Evolutionary conservation across 2,113 vertebrate species (phyloP).

Genomic region (Sardina pilchardus): DNA sequence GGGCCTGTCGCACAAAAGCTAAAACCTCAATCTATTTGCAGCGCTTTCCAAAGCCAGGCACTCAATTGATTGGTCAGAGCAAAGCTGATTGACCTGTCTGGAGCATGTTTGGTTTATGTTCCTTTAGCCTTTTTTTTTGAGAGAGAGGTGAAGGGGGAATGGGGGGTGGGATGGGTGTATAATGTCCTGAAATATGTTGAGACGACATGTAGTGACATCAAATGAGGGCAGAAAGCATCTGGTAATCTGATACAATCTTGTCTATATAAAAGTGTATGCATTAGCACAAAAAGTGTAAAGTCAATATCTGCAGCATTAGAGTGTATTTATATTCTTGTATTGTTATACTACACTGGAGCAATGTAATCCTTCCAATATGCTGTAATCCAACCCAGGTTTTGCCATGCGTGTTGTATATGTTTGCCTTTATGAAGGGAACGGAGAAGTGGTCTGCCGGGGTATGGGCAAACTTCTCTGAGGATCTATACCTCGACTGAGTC

Average conservation of each 20-base stretch:
- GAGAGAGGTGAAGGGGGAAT: no score
- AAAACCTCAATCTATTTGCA: constrained; percentile 64
- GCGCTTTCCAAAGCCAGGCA: constrained; percentile 58
- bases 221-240: background rate
- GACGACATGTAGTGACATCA: background rate
- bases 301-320: constrained; percentile 2
- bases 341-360: background rate
- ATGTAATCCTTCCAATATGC: background rate
- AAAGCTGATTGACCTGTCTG: constrained; percentile 61
- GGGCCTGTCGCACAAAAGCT: constrained; percentile 60
- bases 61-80: constrained; percentile 65
- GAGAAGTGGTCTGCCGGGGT: background rate
- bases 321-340: background rate
- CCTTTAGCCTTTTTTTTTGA: no score
- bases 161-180: no score
- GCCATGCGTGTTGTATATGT: background rate
- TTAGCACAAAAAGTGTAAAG: background rate
- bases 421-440: background rate
- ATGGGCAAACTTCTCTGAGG: background rate
- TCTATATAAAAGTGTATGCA: background rate
- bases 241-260: background rate
- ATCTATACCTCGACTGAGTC: background rate
- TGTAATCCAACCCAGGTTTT: background rate
- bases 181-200: constrained; percentile 30
- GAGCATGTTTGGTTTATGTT: constrained; percentile 54